Conservation (phyloP, 92 coral and sea anemone genomes). For the Paramuricea clavata region DNA sequence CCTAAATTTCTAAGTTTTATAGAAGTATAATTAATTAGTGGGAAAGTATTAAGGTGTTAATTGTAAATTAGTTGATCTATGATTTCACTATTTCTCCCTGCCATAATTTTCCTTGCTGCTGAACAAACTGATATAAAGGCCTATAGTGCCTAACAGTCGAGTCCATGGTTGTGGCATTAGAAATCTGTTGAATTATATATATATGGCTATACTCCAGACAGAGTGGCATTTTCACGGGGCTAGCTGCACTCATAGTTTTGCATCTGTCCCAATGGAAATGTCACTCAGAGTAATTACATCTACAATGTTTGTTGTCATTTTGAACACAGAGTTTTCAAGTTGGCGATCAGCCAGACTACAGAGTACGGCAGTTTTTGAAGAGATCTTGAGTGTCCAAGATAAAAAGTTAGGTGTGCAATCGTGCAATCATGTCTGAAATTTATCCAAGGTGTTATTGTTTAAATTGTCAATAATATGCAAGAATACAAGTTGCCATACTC, state of each 20-base stretch:
- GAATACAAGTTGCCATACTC: too few species aligned
- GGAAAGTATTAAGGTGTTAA: background rate
- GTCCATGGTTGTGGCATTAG: background rate
- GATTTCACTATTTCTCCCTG: background rate
- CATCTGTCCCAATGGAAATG: background rate
- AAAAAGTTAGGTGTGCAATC: too few species aligned
- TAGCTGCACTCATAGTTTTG: background rate
- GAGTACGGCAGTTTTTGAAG: too few species aligned
- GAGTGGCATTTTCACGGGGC: background rate
- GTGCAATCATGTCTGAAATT: too few species aligned
- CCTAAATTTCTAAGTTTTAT: background rate
- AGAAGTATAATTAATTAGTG: background rate
- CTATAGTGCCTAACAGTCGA: too few species aligned
- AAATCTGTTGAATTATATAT: background rate
- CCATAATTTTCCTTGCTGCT: background rate
- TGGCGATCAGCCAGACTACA: too few species aligned
- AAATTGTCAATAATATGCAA: too few species aligned
- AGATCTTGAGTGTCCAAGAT: too few species aligned
- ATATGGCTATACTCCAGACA: background rate
- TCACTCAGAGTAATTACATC: too few species aligned
- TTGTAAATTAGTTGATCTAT: background rate
- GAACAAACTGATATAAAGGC: background rate
- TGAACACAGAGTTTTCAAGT: too few species aligned
- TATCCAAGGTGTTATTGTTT: too few species aligned
- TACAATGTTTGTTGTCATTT: too few species aligned